These are phyloP conservation scores for Coboldia fuscipes DNA, from an alignment of 1,140 invertebrate genomes.

Conservation along the genomic window DNA sequence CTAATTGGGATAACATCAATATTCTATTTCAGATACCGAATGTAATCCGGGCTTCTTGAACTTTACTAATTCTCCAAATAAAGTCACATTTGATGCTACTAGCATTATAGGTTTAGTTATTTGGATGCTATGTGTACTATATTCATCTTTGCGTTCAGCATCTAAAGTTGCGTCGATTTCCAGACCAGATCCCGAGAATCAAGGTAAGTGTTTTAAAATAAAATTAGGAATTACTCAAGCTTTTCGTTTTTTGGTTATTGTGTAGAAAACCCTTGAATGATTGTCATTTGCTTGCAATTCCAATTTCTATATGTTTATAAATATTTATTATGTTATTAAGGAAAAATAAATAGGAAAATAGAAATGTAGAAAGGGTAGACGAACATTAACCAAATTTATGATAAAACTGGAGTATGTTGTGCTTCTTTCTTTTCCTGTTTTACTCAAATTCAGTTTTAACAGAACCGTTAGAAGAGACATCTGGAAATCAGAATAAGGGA, in stretches of 20 bases:
- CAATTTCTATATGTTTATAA: too few species aligned
- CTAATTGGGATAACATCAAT: conserved; percentile 4
- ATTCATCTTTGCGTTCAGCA: conserved; percentile 73
- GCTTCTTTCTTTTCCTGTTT: conserved; percentile 6
- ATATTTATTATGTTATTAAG: too few species aligned
- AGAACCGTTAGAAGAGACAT: conserved; percentile 32
- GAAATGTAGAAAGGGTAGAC: too few species aligned
- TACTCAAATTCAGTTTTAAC: conserved; percentile 27
- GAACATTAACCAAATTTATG: too few species aligned
- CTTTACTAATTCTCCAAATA: conserved; percentile 14
- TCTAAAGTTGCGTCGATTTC: conserved; percentile 36
- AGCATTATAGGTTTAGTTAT: conserved; percentile 79
- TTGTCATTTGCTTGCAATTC: too few species aligned
- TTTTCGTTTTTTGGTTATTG: neutral
- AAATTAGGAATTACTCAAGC: neutral
- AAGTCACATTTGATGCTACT: conserved; percentile 56
- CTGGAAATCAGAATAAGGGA: conserved; percentile 23
- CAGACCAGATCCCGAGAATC: conserved; percentile 1
- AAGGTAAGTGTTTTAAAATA: conserved; percentile 3
- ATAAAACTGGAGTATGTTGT: too few species aligned
- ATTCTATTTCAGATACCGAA: conserved; percentile 31
- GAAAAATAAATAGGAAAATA: too few species aligned
- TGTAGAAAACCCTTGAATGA: too few species aligned
- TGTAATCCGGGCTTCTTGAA: conserved; percentile 29
- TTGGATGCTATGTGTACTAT: conserved; percentile 91